Percentiles rank a stretch among this genome's conserved stretches.
These are phyloP conservation scores for Dryococelus australis DNA, from an alignment of 2,888 invertebrate species.

Conservation along the genomic window DNA sequence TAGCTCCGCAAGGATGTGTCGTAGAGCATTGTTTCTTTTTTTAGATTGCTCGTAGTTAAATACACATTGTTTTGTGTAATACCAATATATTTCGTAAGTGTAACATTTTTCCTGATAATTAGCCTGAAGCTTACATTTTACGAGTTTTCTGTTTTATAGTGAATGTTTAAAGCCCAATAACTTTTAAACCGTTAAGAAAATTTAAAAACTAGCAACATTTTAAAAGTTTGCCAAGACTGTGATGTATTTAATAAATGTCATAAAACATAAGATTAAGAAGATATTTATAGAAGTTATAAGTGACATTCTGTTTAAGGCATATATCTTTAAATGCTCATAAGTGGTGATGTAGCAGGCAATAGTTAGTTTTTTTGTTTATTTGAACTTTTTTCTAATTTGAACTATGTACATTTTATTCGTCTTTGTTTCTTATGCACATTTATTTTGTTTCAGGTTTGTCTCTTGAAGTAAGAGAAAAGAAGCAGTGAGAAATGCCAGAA, in stretches of 20 bases:
- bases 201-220: neutral
- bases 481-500: too few species aligned
- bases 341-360: neutral
- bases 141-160: neutral
- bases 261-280: neutral
- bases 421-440: neutral
- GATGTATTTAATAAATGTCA: neutral
- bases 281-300: neutral
- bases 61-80: neutral
- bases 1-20: neutral
- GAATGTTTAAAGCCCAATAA: constrained; percentile 21
- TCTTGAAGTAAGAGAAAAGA: neutral
- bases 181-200: constrained; percentile 1
- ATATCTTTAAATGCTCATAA: neutral
- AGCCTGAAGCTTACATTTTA: neutral
- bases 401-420: neutral
- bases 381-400: neutral
- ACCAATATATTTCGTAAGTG: neutral
- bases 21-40: neutral
- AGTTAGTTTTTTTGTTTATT: neutral
- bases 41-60: neutral
- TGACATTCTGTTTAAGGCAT: neutral
- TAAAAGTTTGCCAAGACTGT: constrained; percentile 6
- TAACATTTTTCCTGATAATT: constrained; percentile 13
- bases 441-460: neutral